phyloP scores from a whole-genome alignment of 1,140 invertebrate genomes.

The Caligus rogercresseyi region DNA sequence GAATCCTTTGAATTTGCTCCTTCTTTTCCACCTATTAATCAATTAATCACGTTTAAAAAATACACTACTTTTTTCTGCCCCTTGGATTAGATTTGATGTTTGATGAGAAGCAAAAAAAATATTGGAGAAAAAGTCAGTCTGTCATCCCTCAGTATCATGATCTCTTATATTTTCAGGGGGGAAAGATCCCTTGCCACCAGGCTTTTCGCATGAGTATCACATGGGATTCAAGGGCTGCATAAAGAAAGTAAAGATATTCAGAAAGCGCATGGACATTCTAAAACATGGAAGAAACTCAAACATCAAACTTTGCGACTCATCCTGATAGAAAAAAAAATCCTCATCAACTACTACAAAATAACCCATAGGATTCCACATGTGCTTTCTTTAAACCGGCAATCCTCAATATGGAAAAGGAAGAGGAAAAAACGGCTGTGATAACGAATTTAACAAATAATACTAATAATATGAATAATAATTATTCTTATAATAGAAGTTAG shows the following conservation, averaged over 20 bases:
- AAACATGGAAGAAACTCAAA: conserved; percentile 8
- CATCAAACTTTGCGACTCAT: neutral
- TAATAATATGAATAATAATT: too few species aligned
- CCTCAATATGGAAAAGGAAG: too few species aligned
- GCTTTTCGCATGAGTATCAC: conserved; percentile 38
- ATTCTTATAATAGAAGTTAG: too few species aligned
- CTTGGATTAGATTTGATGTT: too few species aligned
- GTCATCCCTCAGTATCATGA: neutral
- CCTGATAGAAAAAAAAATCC: neutral
- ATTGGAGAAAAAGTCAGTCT: neutral
- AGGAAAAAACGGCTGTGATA: neutral
- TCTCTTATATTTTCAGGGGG: conserved; percentile 30
- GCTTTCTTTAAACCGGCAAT: too few species aligned
- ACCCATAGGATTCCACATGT: too few species aligned
- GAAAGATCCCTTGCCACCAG: conserved; percentile 37
- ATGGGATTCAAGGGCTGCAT: conserved; percentile 44
- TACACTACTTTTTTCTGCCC: too few species aligned
- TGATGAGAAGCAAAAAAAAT: too few species aligned
- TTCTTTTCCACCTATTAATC: neutral
- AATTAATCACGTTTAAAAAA: neutral
- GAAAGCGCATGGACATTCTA: conserved; percentile 4
- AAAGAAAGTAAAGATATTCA: conserved; percentile 24
- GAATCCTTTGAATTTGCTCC: neutral
- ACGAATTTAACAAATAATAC: too few species aligned
- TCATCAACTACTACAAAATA: neutral